Evolutionary conservation across 2,888 invertebrate genomes (phyloP), one percentile per base, ranked within the genome.

Genomic region (Clanis bilineata): DNA sequence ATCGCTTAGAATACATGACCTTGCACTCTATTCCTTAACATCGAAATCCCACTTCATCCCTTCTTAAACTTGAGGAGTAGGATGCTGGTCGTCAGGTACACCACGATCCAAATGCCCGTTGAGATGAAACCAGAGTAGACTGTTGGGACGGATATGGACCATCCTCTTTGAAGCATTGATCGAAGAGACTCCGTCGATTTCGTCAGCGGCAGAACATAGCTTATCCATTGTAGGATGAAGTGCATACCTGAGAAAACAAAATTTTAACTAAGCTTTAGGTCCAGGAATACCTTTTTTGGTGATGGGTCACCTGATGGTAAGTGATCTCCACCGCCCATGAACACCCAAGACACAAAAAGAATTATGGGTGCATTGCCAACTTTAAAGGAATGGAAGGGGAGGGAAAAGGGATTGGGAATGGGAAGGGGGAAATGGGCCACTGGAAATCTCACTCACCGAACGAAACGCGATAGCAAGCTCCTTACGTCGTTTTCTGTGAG

Each of bases 111-210:
- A 3, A 94, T 81, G 0, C 94, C 83, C 0, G 96, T 96, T 1
- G 97, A 95, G 1, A 97, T 86, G 80, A 96, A 98, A 0, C 98
- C 98, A 18, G 93, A 90, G 84, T 97, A 97, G 1, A 98, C 98
- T 0, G 93, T 90, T 0, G 96, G 94, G 47, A 94, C 90, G 0
- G 88, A 75, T 6, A 98, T 94, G 3, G 90, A 85, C 97, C 98
- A 98, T 0, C 98, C 98, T 69, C 96, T 93, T 56, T 96, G 96
- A 39, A 97, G 84, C 81, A 98, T 96, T 2, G 95, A 95, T n/a
- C 98, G 93, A 66, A 98, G 90, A 1, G 97, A 96, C 72, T 98
- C 97, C 0, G 97, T 97, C 0, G 97, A 96, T 72, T 96, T 95
- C 0, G 98, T 98, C 18, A 98, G 91, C 0, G 98, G 98, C 21